Conservation (phyloP, 2,113 vertebrate genomes). For the Rissa tridactyla region DNA sequence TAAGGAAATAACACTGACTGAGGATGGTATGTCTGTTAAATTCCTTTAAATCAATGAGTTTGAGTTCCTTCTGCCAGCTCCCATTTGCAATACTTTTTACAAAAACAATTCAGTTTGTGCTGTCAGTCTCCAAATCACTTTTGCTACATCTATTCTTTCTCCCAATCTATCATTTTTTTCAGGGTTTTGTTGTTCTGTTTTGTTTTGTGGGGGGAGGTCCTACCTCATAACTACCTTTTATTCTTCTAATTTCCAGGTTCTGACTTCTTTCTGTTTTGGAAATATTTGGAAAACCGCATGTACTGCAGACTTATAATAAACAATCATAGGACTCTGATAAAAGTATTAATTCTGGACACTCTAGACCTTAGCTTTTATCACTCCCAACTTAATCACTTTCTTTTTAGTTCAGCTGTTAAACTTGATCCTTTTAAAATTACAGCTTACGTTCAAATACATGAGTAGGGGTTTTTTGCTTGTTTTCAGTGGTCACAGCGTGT, state of each 20-base stretch:
- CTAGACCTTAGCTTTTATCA: background rate
- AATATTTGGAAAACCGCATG: background rate
- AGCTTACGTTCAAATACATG: background rate
- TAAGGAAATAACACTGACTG: background rate
- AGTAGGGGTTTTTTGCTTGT: background rate
- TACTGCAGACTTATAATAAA: background rate
- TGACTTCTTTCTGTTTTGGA: background rate
- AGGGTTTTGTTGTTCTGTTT: background rate
- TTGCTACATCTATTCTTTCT: background rate
- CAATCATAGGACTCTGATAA: background rate
- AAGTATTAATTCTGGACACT: background rate
- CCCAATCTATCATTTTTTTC: background rate
- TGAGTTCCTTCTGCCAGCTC: background rate
- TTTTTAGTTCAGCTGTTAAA: background rate
- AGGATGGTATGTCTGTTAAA: background rate
- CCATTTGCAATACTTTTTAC: background rate
- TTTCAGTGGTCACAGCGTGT: background rate
- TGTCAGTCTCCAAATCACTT: background rate
- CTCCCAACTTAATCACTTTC: background rate
- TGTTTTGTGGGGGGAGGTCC: accelerated
- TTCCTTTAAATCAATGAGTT: background rate
- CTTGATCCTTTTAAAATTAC: background rate
- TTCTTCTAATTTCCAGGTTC: background rate
- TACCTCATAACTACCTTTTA: background rate
- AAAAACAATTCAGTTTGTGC: background rate